phyloP scores from a whole-genome alignment of 2,888 invertebrate genomes.

The Chaitophorus viminalis region DNA sequence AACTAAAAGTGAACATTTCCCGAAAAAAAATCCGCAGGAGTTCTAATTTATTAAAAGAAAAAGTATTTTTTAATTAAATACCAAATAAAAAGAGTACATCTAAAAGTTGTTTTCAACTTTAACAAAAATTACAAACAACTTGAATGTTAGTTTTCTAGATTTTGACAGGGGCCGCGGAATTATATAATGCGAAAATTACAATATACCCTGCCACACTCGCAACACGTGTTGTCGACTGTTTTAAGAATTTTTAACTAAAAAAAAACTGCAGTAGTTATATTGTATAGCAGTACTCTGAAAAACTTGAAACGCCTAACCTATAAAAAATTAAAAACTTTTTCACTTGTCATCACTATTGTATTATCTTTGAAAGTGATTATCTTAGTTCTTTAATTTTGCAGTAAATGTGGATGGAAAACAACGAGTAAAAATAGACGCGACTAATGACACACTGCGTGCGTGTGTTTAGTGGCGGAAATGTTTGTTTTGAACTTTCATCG shows the following conservation, averaged over 20 bases:
- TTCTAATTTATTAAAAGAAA: constrained; percentile 45
- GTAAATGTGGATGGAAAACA: background rate
- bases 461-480: background rate
- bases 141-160: constrained; percentile 16
- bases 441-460: background rate
- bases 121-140: constrained; percentile 27
- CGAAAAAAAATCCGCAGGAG: background rate
- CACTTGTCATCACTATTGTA: background rate
- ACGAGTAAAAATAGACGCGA: background rate
- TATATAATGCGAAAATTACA: constrained; percentile 27
- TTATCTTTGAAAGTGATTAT: background rate
- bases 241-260: background rate
- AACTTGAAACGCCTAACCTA: background rate
- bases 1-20: background rate
- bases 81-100: constrained; percentile 21
- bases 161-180: background rate
- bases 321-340: background rate
- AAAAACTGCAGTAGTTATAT: too few species aligned
- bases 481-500: background rate
- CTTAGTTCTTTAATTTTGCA: background rate
- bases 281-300: background rate
- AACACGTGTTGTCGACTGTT: constrained; percentile 22
- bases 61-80: constrained; percentile 50
- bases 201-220: background rate
- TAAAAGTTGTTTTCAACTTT: constrained; percentile 9